Conservation (phyloP, 2,797 vertebrate species). For the Taeniopygia guttata region DNA sequence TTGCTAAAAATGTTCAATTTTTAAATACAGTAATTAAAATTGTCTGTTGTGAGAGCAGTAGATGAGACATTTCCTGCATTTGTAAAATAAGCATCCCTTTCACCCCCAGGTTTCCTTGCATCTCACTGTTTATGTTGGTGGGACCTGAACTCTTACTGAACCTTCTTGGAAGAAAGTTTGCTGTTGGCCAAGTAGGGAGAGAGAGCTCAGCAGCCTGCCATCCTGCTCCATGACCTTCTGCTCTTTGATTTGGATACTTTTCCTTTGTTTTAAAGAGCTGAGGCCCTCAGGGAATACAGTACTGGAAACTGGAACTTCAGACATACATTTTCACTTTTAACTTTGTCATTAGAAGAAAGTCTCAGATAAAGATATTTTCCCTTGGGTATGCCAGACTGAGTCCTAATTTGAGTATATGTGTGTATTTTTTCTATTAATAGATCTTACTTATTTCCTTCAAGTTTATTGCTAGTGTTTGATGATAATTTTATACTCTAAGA, state of each 20-base stretch:
- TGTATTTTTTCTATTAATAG: neutral
- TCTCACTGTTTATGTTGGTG: neutral
- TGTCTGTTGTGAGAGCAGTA: slow-evolving; percentile 58
- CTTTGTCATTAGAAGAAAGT: neutral
- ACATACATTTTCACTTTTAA: slow-evolving; percentile 10
- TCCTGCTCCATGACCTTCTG: neutral
- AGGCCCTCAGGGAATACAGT: neutral
- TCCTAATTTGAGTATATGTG: neutral
- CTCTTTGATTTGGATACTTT: neutral
- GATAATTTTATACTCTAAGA: neutral
- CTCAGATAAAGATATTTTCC: neutral
- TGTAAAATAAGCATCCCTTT: slow-evolving; percentile 4
- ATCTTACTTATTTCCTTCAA: neutral
- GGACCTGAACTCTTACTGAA: slow-evolving; percentile 20
- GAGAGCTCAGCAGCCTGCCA: neutral
- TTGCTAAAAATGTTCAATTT: slow-evolving; percentile 73
- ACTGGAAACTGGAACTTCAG: neutral
- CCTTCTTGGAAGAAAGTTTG: neutral
- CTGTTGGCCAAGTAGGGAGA: neutral
- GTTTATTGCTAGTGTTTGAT: neutral
- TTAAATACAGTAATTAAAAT: slow-evolving; percentile 66
- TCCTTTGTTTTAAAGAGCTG: neutral
- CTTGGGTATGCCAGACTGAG: neutral
- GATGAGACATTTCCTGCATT: slow-evolving; percentile 53
- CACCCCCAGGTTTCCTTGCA: neutral